phyloP scores from a whole-genome alignment of 2,797 vertebrate species.

The Ctenochaetus hawaiiensis region DNA sequence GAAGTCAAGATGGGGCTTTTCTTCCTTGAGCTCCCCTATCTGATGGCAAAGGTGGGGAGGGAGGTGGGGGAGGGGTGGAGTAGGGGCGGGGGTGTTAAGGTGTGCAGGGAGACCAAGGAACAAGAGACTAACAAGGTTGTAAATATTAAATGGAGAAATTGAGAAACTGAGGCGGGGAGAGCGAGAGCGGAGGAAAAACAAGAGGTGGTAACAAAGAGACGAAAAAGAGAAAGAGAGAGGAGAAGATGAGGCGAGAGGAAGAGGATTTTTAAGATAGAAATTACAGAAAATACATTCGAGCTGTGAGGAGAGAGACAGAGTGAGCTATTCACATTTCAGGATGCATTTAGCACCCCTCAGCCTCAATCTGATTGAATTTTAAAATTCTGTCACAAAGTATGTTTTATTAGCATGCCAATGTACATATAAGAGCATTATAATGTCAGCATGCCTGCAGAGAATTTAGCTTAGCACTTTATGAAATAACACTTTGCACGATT shows the following conservation, averaged over 20 bases:
- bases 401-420: constrained; percentile 61
- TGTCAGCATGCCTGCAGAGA: constrained; percentile 59
- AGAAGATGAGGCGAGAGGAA: constrained; percentile 44
- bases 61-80: constrained; percentile 30
- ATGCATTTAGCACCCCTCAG: constrained; percentile 49
- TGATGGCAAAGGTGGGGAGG: constrained; percentile 68
- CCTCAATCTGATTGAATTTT: constrained; percentile 65
- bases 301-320: constrained; percentile 10
- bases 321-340: constrained; percentile 42
- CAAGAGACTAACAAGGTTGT: constrained; percentile 59
- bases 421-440: constrained; percentile 59
- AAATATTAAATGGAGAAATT: constrained; percentile 76
- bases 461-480: constrained; percentile 63
- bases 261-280: constrained; percentile 38
- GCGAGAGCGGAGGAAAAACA: constrained; percentile 6
- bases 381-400: constrained; percentile 55
- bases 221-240: constrained; percentile 17
- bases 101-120: constrained; percentile 40
- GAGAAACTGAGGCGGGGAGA: constrained; percentile 50
- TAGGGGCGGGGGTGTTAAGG: constrained; percentile 17
- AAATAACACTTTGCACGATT: constrained; percentile 59
- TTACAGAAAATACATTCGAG: constrained; percentile 28
- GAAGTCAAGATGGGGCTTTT: constrained; percentile 81
- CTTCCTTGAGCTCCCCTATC: constrained; percentile 72
- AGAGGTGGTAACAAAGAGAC: constrained; percentile 40